Evolutionary conservation across 2,888 invertebrate genomes (phyloP), one percentile per base, ranked within the genome.

Genomic region (Yponomeuta plumbellus): DNA sequence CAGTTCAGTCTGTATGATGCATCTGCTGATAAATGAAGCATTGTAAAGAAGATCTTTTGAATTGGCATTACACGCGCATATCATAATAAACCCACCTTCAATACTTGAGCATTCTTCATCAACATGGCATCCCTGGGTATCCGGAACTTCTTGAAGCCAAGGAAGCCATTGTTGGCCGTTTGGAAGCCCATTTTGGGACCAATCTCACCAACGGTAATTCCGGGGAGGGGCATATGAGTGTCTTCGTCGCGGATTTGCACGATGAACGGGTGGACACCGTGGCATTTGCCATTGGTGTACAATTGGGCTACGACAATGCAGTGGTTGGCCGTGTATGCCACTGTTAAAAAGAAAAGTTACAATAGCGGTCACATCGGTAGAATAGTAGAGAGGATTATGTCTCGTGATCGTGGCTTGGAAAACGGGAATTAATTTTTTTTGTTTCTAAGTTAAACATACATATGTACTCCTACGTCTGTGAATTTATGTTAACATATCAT

Each of bases 301-400:
- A 99, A 90, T 80, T 98, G 98, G 0, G 99, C 98, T 70, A 98
- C 94, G 0, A 99, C 97, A 44, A 99, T 92, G 4, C 97, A 97
- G 86, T 97, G 95, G 85, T 98, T 99, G 0, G 95, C 95, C 4
- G 98, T 97, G 40, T 98, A 97, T 0, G 97, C 98, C 94, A 98
- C 98, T 98, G 81, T 17, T 76, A 79, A 23, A 17, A 17, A 17
- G 44, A 44, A 13, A 6, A 17, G 17, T 17, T 52, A 13, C 10
- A 44, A 44, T 44, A 13, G 2, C 4, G 13, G 11, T 44, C 44
- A 44, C 10, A n/a, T n/a, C n/a, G n/a, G n/a, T n/a, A n/a, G n/a
- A n/a, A n/a, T n/a, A n/a, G n/a, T 26, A 5, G 26, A 4, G 5
- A 26, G 5, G 5, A 4, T 5, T 5, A 5, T 26, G 26, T 26